Evolutionary conservation across 2,797 vertebrate genomes (phyloP).

Genomic region (Mergus octosetaceus): DNA sequence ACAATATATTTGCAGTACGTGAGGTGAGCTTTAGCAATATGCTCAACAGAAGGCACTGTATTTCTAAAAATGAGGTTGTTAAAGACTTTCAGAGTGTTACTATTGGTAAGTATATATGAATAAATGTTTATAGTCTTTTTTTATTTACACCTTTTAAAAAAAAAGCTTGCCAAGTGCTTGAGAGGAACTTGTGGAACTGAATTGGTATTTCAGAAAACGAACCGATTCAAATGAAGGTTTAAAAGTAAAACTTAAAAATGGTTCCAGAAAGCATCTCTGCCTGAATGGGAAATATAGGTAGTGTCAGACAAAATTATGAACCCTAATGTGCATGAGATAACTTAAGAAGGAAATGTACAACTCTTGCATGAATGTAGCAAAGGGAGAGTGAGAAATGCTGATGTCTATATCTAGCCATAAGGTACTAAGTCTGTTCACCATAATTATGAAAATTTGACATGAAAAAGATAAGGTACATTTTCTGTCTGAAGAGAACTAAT

Average conservation of each 20-base stretch:
- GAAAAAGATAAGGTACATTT: not conserved
- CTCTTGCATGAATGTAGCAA: not conserved
- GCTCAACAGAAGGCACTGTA: not conserved
- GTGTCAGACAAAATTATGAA: not conserved
- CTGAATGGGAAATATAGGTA: not conserved
- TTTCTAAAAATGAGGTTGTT: not conserved
- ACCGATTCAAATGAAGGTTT: not conserved
- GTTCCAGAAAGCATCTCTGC: not conserved
- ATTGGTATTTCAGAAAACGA: not conserved
- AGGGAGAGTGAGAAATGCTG: not conserved
- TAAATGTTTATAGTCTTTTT: not conserved
- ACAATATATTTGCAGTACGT: fast-evolving
- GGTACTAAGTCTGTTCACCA: not conserved
- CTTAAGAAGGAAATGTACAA: not conserved
- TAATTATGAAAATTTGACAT: not conserved
- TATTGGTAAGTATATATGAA: not conserved
- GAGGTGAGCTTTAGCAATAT: not conserved
- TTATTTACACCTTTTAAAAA: not conserved
- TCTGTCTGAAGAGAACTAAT: not conserved
- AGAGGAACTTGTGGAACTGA: not conserved
- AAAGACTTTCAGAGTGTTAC: not conserved
- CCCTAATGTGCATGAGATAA: not conserved
- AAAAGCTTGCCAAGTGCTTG: not conserved
- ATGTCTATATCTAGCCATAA: not conserved
- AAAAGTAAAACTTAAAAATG: not conserved